Evolutionary conservation across 2,888 invertebrate species (phyloP).

Genomic region (Hydroisotoma schaefferi): DNA sequence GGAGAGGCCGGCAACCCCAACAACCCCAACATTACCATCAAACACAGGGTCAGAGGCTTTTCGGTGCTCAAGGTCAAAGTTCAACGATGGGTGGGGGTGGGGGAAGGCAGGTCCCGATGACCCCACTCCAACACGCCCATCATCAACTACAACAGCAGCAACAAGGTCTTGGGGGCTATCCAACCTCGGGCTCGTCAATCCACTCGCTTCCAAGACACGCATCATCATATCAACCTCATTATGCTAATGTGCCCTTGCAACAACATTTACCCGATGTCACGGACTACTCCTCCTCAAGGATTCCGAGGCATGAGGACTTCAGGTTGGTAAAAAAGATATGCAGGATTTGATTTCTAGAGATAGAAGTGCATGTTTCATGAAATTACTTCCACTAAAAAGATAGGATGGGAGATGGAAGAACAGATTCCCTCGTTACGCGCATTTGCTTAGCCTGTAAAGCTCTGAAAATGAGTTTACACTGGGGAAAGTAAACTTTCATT

Average conservation of each 20-base stretch:
- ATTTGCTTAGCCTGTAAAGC: background rate
- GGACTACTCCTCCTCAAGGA: conserved; percentile 39
- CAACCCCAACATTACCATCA: conserved; percentile 29
- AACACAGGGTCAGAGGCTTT: conserved; percentile 38
- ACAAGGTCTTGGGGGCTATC: conserved; percentile 28
- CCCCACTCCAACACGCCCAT: conserved; percentile 48
- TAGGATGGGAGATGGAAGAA: too few species aligned
- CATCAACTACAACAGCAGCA: conserved; percentile 60
- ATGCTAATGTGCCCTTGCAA: conserved; percentile 45
- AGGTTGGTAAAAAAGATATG: too few species aligned
- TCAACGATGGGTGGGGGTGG: conserved; percentile 6
- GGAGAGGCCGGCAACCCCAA: conserved; percentile 31
- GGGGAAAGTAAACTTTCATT: too few species aligned
- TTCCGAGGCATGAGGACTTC: conserved; percentile 46
- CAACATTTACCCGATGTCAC: conserved; percentile 47
- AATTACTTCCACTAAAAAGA: too few species aligned
- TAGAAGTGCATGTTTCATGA: too few species aligned
- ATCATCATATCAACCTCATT: conserved; percentile 45
- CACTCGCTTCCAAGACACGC: conserved; percentile 48
- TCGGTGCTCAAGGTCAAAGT: conserved; percentile 36
- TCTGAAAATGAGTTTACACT: too few species aligned
- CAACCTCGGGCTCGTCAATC: conserved; percentile 34
- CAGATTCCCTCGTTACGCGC: background rate
- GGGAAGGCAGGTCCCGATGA: conserved; percentile 26
- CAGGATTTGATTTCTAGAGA: too few species aligned